Base-by-base conservation (phyloP, 1,140 invertebrate species). In the Danaus melanippus region DNA sequence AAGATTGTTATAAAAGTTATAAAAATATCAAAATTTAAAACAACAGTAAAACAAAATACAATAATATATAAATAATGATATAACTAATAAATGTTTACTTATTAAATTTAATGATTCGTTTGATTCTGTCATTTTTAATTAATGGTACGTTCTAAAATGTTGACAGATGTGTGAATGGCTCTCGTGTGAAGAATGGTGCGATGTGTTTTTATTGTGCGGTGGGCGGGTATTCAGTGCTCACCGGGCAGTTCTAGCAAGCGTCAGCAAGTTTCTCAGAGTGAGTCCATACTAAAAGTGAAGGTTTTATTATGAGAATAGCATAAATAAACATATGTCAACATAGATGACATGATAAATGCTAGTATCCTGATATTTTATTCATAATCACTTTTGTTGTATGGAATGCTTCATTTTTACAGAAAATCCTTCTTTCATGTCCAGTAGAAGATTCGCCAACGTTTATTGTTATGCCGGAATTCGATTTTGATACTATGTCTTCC, bases 221-320 rank as follows among this genome's bases (percentile, higher is more conserved):
- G 79, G 76, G 8, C 69, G 69, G 8, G 56, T 69, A 32, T 83
- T 84, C 57, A 71, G 61, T 39, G 81, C 81, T 8, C 84, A 86
- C 55, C 71, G 79, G 9, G 70, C 72, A 8, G 84, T 84, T 3
- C 68, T 86, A 5, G 82, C 84, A 12, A 81, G 78, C 50, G 84
- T 78, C 32, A 86, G 84, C 67, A 58, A 58, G n/a, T 86, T 83
- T 60, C 69, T 86, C 0, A 75, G 74, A 59, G 84, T 84, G 69
- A 67, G 67, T 51, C 39, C 1, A 42, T 32, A 32, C 21, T 32
- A 32, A 32, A 32, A 32, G 21, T 32, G 7, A 32, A 32, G 21
- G 21, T 5, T 32, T 32, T 32, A 32, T 32, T 5, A 32, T 32
- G 21, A 32, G 21, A 2, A 32, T 32, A 32, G 21, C 21, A 32